Base-by-base conservation (phyloP, 2,888 invertebrate genomes). In the Iselma pallidipennis region DNA sequence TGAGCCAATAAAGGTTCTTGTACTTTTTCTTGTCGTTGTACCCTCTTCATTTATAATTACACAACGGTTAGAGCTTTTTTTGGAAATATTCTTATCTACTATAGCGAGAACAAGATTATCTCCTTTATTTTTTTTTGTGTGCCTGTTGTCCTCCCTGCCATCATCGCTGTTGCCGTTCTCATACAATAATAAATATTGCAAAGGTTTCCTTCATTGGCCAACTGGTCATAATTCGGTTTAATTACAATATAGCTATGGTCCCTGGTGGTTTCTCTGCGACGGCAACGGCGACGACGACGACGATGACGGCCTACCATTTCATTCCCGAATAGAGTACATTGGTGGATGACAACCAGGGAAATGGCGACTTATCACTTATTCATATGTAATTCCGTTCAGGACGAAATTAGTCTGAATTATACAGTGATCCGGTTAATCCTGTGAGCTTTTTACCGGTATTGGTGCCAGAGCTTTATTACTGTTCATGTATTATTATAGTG, bases 401-500 rank as follows among this genome's bases (percentile, higher is more conserved):
- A 72, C 74, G 73, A 76, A 78, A 78, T 78, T 77, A 78, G 71
- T 65, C 68, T 78, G 74, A 76, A 78, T 78, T 78, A 78, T 78
- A 68, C 71, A 78, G 71, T 67, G 74, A 76, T 75, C 75, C 72
- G 59, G 73, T 71, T 72, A 71, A 73, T 70, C 70, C 68, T 58
- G 64, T 55, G 54, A 59, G 60, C 55, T 65, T 62, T 70, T 71
- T 70, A 49, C 64, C 59, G 57, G 45, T 49, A 52, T 45, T 16
- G 54, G n/a, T n/a, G 14, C 14, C 3, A 29, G 3, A 33, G 14
- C 31, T n/a, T 33, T 33, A 33, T n/a, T 33, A 33, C 14, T 33
- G n/a, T n/a, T n/a, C n/a, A n/a, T n/a, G n/a, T n/a, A n/a, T n/a
- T n/a, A n/a, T 33, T 14, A 33, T 5, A 31, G 4, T 12, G 31